A percentile compares a stretch with the other conserved stretches of the same genome.
Evolutionary conservation across 2,797 vertebrate species (phyloP).

Genomic region (Lagodon rhomboides): DNA sequence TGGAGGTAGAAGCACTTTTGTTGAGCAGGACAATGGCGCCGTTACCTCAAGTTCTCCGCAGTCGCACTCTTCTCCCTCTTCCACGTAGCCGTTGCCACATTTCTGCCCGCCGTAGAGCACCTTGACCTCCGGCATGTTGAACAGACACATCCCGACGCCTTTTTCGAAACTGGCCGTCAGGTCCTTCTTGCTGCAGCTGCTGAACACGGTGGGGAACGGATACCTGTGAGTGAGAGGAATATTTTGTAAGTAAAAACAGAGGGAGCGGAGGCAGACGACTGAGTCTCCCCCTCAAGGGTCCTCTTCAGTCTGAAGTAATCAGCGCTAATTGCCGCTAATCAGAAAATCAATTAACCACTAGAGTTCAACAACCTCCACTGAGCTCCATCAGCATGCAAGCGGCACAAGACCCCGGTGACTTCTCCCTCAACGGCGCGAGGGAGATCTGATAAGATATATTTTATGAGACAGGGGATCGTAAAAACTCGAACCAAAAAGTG

Average conservation of each 20-base stretch:
- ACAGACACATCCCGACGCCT: slow-evolving; percentile 97
- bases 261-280: slow-evolving; percentile 10
- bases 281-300: slow-evolving; percentile 27
- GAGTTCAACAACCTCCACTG: slow-evolving; percentile 48
- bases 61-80: slow-evolving; percentile 97
- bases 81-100: slow-evolving; percentile 97
- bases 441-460: slow-evolving; percentile 70
- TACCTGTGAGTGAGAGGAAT: slow-evolving; percentile 81
- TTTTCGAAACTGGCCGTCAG: slow-evolving; percentile 95
- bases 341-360: slow-evolving; percentile 76
- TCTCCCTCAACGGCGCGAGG: slow-evolving; percentile 36
- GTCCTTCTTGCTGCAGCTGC: slow-evolving; percentile 96
- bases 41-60: slow-evolving; percentile 95
- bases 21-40: slow-evolving; percentile 69
- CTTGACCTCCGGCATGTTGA: slow-evolving; percentile 95
- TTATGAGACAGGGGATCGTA: slow-evolving; percentile 67
- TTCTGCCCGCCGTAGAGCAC: slow-evolving; percentile 96
- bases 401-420: slow-evolving; percentile 29
- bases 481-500: slow-evolving; percentile 61
- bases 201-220: slow-evolving; percentile 96
- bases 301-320: slow-evolving; percentile 72
- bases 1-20: slow-evolving; percentile 15
- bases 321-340: slow-evolving; percentile 77
- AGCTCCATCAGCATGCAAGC: slow-evolving; percentile 48
- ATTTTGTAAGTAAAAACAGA: slow-evolving; percentile 29